Conservation (phyloP, 2,888 invertebrate species). For the Sesia bembeciformis region DNA sequence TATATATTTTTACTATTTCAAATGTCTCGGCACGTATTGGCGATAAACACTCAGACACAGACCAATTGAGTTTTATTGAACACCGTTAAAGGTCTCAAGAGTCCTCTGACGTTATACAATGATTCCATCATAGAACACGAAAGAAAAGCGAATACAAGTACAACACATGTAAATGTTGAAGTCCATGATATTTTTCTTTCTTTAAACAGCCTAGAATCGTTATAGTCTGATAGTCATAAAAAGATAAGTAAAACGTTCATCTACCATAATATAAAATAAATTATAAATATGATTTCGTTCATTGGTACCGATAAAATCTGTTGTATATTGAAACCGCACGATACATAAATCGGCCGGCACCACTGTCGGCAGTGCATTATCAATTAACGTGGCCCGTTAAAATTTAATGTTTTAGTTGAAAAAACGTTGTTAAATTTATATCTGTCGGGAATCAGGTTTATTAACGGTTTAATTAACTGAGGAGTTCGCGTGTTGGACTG, state of each 20-base stretch:
- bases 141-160: no score
- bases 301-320: background rate
- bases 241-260: no score
- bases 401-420: background rate
- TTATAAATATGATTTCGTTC: background rate
- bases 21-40: background rate
- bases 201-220: no score
- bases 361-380: conserved; percentile 3
- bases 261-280: background rate
- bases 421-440: conserved; percentile 19
- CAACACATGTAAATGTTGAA: no score
- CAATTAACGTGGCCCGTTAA: background rate
- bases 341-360: conserved; percentile 2
- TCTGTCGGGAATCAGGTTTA: conserved; percentile 24
- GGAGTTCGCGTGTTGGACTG: conserved; percentile 27
- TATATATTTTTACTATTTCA: background rate
- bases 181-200: no score
- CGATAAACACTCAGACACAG: background rate
- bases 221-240: no score
- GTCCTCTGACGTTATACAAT: background rate
- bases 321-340: conserved; percentile 3
- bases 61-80: background rate
- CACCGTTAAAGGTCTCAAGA: conserved; percentile 2
- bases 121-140: no score
- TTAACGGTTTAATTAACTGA: conserved; percentile 32